Percentiles rank a stretch among this genome's conserved stretches.
phyloP scores from a whole-genome alignment of 37 sponge, comb jelly and placozoan species.

The Corticium candelabrum region DNA sequence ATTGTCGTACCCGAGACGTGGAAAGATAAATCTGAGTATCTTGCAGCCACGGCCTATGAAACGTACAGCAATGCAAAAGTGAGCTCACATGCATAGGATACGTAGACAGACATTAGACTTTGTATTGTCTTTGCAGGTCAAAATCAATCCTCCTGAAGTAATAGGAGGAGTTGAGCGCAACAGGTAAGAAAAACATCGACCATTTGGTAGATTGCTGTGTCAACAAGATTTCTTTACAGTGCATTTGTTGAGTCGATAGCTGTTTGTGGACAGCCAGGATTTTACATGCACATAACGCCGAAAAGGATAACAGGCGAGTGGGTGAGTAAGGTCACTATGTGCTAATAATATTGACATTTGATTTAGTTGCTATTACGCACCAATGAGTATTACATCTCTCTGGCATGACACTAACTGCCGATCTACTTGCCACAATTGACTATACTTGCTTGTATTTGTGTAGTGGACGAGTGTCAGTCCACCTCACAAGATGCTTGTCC shows the following conservation, averaged over 20 bases:
- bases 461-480: neutral
- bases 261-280: neutral
- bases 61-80: neutral
- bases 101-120: too few species aligned
- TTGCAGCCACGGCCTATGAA: neutral
- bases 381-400: too few species aligned
- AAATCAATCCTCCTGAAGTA: neutral
- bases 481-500: slow-evolving; percentile 10
- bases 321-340: too few species aligned
- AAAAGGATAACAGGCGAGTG: neutral
- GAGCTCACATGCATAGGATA: too few species aligned
- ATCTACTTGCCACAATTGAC: too few species aligned
- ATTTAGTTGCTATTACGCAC: too few species aligned
- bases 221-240: neutral
- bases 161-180: neutral
- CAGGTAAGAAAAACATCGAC: too few species aligned
- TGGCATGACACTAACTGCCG: neutral
- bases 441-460: neutral
- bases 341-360: too few species aligned
- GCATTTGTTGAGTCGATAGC: neutral
- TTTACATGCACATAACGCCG: slow-evolving; percentile 2
- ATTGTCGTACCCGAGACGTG: slow-evolving; percentile 18
- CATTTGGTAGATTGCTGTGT: too few species aligned
- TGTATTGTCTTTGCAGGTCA: too few species aligned
- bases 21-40: neutral